These are phyloP conservation scores for Callipepla californica DNA, from an alignment of 2,113 vertebrate genomes.

Conservation along the genomic window DNA sequence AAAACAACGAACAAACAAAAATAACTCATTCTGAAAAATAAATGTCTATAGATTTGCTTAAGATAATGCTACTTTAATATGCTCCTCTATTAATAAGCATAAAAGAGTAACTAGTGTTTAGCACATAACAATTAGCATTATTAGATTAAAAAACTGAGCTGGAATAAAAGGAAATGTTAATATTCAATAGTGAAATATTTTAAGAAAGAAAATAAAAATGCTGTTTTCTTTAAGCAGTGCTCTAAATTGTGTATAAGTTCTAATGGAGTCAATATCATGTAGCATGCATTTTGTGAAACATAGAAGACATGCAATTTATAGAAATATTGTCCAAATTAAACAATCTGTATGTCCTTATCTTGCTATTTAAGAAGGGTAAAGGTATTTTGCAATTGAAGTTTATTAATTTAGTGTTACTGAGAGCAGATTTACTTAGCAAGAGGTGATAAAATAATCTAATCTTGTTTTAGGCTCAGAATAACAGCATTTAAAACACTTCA, in stretches of 20 bases:
- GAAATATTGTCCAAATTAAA: constrained; percentile 58
- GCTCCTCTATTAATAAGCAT: constrained; percentile 78
- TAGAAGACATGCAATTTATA: constrained; percentile 80
- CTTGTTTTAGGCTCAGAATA: constrained; percentile 50
- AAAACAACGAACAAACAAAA: constrained; percentile 55
- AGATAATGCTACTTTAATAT: constrained; percentile 71
- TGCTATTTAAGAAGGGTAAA: constrained; percentile 36
- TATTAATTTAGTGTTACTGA: constrained; percentile 60
- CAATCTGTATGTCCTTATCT: constrained; percentile 29
- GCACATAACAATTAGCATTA: constrained; percentile 82
- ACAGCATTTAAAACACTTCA: constrained; percentile 55
- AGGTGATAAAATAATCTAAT: constrained; percentile 63
- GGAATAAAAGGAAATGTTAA: constrained; percentile 84
- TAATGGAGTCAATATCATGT: constrained; percentile 72
- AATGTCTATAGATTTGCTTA: constrained; percentile 66
- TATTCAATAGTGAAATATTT: constrained; percentile 77
- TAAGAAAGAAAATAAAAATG: constrained; percentile 76
- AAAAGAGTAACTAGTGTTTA: constrained; percentile 76
- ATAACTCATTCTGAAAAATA: constrained; percentile 75
- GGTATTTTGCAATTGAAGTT: constrained; percentile 24
- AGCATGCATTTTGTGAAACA: constrained; percentile 80
- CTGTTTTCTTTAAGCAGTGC: constrained; percentile 60
- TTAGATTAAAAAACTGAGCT: constrained; percentile 81
- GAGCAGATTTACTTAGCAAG: constrained; percentile 59
- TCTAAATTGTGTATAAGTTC: constrained; percentile 45